Evolutionary conservation across 2,888 invertebrate genomes (phyloP), one percentile per base, ranked within the genome.

Genomic region (Mechanitis messenoides): DNA sequence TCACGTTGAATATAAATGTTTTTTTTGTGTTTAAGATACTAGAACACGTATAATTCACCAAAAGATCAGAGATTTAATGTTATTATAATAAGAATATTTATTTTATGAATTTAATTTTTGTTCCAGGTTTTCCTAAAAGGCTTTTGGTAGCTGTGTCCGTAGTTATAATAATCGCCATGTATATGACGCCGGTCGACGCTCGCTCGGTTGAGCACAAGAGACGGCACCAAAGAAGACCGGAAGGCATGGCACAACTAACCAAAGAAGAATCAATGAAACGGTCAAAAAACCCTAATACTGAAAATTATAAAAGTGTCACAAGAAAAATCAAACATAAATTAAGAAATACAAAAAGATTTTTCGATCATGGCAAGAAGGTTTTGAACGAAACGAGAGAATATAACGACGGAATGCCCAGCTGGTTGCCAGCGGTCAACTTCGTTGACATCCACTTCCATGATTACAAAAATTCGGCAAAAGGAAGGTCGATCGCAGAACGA

Each of bases 41-140:
- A 20, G 20, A 20, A 20, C 54, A 55, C 42, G 53, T 31, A 33
- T 20, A 31, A 31, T 54, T 20, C 35, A 31, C 33, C 20, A 38
- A 47, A n/a, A 45, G n/a, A n/a, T 55, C 5, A 28, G 7, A 50
- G 53, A 45, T 54, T 12, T 38, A 11, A 33, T n/a, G 33, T 56
- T 35, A 38, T 46, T 58, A 53, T 28, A 28, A 9, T 35, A 33
- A 45, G 33, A 60, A 38, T 35, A 45, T 45, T 53, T 53, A 31
- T 3, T n/a, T 53, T 20, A 50, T 53, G 28, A 46, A 38, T 28
- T 31, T 47, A 47, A 55, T 71, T 71, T 63, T 88, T 86, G 78
- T 85, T 86, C 1, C 87, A 90, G 90, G 84, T 88, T 88, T 88
- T 85, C 80, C 86, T 79, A 90, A 87, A 85, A 89, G 84, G 88